Percentiles rank a stretch among this genome's conserved stretches.
phyloP scores from a whole-genome alignment of 1,140 invertebrate species.

The Vanessa tameamea region DNA sequence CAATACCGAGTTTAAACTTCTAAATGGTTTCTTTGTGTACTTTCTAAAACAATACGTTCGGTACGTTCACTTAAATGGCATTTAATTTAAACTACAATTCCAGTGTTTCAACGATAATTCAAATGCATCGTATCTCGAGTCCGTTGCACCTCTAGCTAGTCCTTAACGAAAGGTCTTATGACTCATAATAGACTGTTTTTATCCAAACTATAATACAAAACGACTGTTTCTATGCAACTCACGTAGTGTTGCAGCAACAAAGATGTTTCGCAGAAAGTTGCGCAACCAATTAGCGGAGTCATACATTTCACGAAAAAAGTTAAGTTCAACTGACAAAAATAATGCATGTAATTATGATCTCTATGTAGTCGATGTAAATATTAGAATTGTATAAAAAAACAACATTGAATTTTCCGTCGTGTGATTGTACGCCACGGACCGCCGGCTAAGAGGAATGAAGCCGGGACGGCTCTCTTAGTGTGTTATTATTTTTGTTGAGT shows the following conservation, averaged over 20 bases:
- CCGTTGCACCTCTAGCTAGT: conserved; percentile 34
- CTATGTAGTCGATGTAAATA: conserved; percentile 39
- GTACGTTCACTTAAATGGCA: conserved; percentile 48
- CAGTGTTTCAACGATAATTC: conserved; percentile 46
- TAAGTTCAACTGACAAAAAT: conserved; percentile 27
- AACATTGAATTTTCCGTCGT: conserved; percentile 25
- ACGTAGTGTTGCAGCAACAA: conserved; percentile 57
- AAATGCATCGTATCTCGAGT: conserved; percentile 41
- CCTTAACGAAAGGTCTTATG: conserved; percentile 41
- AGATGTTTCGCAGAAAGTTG: conserved; percentile 65
- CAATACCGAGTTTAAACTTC: conserved; percentile 25
- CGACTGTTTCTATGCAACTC: conserved; percentile 45
- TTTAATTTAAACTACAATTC: conserved; percentile 53
- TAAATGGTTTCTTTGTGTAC: conserved; percentile 40
- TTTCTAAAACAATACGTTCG: conserved; percentile 48
- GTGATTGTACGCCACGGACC: conserved; percentile 57
- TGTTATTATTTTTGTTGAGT: conserved; percentile 53
- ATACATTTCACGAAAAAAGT: conserved; percentile 42
- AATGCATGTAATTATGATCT: conserved; percentile 38
- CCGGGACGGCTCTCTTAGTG: conserved; percentile 51
- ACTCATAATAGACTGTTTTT: conserved; percentile 38
- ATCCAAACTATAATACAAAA: conserved; percentile 28
- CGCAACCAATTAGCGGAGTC: conserved; percentile 67
- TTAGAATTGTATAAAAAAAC: conserved; percentile 40
- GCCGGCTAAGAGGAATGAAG: conserved; percentile 66